phyloP scores from a whole-genome alignment of 2,797 vertebrate genomes.

The Sternarchorhynchus goeldii region DNA sequence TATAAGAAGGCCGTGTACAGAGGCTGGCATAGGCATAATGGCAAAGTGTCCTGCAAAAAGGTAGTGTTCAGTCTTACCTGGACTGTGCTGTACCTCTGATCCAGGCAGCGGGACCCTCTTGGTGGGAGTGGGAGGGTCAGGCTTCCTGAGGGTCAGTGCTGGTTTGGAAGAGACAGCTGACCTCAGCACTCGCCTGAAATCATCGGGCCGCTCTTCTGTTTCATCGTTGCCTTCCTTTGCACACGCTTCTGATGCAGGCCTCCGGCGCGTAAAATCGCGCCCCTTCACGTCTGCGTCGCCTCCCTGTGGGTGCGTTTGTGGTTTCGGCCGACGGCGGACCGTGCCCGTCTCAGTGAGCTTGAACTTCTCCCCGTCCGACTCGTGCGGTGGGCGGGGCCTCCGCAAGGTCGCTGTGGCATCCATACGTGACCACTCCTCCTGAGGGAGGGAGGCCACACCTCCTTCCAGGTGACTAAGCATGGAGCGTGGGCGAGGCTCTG shows the following conservation, averaged over 20 bases:
- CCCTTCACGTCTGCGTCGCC: constrained; percentile 45
- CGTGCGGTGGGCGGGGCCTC: constrained; percentile 74
- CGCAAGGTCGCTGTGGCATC: constrained; percentile 80
- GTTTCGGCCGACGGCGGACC: constrained; percentile 81
- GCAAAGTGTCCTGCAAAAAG: too few species aligned
- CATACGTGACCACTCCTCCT: constrained; percentile 75
- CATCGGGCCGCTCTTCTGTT: constrained; percentile 71
- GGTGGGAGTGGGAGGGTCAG: constrained; percentile 80
- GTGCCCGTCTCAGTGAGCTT: constrained; percentile 84
- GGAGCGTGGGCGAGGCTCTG: constrained; percentile 74
- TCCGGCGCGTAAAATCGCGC: constrained; percentile 45
- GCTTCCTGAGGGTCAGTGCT: constrained; percentile 71
- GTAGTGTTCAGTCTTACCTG: constrained; percentile 71
- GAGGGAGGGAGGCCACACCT: constrained; percentile 50
- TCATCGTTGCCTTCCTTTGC: constrained; percentile 61
- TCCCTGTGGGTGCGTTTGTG: constrained; percentile 39
- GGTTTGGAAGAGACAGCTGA: constrained; percentile 93
- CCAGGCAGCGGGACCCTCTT: constrained; percentile 87
- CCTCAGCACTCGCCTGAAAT: constrained; percentile 79
- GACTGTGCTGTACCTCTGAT: constrained; percentile 81
- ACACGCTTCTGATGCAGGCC: constrained; percentile 78
- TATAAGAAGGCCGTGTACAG: too few species aligned
- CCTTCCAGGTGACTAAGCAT: constrained; percentile 56
- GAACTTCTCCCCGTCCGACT: constrained; percentile 75
- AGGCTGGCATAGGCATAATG: too few species aligned